Percentiles rank a stretch among this genome's conserved stretches.
Conservation (phyloP, 2,113 vertebrate genomes). For the Proterorhinus semilunaris region DNA sequence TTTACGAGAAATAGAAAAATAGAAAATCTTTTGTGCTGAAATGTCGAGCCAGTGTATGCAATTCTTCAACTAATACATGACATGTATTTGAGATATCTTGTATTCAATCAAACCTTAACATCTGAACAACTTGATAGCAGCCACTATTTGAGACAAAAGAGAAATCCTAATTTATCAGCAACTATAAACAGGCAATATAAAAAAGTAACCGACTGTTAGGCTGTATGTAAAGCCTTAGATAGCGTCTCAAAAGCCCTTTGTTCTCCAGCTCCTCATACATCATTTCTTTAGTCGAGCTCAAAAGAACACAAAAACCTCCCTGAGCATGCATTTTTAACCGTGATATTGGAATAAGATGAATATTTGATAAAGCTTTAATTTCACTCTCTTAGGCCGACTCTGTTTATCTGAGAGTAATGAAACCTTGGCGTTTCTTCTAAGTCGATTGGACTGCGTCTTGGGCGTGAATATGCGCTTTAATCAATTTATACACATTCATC, state of each 20-base stretch:
- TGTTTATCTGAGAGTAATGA: conserved; percentile 8
- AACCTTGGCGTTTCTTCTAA: conserved; percentile 19
- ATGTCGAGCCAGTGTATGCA: too few species aligned
- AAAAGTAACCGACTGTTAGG: too few species aligned
- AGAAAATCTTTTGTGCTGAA: too few species aligned
- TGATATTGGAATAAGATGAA: conserved; percentile 10
- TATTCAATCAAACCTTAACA: too few species aligned
- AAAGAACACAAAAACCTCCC: not conserved
- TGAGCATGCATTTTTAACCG: conserved; percentile 16
- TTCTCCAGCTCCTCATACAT: not conserved
- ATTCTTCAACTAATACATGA: too few species aligned
- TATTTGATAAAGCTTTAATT: conserved; percentile 25
- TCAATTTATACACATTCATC: conserved; percentile 30
- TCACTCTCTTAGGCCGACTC: not conserved
- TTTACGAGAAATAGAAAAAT: too few species aligned
- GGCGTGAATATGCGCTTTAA: conserved; percentile 17
- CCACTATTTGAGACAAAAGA: too few species aligned
- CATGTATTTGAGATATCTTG: too few species aligned
- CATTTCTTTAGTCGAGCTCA: not conserved
- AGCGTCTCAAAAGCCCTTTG: not conserved
- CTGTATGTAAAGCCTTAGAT: too few species aligned
- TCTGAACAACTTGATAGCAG: too few species aligned
- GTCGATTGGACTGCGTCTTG: conserved; percentile 4
- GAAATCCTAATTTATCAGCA: too few species aligned
- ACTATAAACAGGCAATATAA: too few species aligned